Evolutionary conservation across 2,888 invertebrate genomes (phyloP), one percentile per base, ranked within the genome.

Genomic region (Tenthredo amoena): DNA sequence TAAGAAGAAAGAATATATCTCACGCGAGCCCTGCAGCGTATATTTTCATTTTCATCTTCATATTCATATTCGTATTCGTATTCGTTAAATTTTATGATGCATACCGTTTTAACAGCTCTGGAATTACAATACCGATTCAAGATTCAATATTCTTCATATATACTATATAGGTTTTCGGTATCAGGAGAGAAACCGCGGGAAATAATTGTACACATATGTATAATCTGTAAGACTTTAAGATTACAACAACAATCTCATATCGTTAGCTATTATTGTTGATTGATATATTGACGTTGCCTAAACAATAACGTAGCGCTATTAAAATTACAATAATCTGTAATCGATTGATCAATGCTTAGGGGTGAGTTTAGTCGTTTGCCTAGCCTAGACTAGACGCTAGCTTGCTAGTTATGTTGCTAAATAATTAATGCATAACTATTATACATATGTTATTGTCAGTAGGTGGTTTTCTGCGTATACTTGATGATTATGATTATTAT

Each of bases 361-460:
- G n/a, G 55, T 55, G 55, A 40, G 31, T 58, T 21, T 62, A 62
- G 81, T 21, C 62, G 58, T 81, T 81, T 62, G 81, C 81, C 81
- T 81, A 81, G 55, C 55, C 55, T 55, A 55, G 55, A 55, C 55
- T 55, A 55, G 81, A 62, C 50, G 37, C 81, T 81, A 81, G 62
- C 81, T 81, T 77, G 50, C 77, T 77, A 77, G 77, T 58, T 62
- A 62, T 40, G 37, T 81, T 62, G 81, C 62, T 81, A 62, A 31
- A 58, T 62, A 62, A 62, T 81, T 40, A 3, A 77, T 34, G 18
- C 55, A 55, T 50, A 55, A 31, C 21, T 34, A 77, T 77, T 15
- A 77, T 34, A 77, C 50, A 77, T 26, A 55, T 34, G 34, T 50
- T 47, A 50, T 77, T 47, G 77, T 50, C 77, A n/a, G 77, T 77